These are phyloP conservation scores for Pantherophis alleghaniensis DNA, from an alignment of 2,797 vertebrate species.

Conservation along the genomic window DNA sequence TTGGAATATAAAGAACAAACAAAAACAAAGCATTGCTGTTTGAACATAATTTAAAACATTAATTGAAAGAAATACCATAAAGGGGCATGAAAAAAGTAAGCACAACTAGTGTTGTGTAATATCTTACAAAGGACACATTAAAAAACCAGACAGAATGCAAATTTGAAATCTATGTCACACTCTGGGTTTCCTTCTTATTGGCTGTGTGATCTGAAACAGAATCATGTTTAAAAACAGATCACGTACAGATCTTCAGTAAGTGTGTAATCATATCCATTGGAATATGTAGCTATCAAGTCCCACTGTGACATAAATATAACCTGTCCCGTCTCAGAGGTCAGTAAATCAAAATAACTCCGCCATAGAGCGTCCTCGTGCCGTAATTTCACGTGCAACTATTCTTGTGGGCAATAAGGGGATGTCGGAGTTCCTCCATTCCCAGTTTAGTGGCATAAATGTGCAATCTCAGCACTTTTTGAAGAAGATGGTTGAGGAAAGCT, in stretches of 20 bases:
- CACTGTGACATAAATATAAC: constrained; percentile 4
- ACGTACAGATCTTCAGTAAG: constrained; percentile 10
- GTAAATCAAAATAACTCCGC: constrained; percentile 25
- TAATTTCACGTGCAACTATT: background rate
- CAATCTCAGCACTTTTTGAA: background rate
- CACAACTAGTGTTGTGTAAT: background rate
- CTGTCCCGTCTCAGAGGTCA: constrained; percentile 17
- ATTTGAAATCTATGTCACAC: background rate
- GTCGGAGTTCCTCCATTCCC: background rate
- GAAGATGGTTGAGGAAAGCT: background rate
- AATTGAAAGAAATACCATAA: background rate
- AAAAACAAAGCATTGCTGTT: too few relatives aligned
- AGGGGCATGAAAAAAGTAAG: background rate
- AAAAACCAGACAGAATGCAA: background rate
- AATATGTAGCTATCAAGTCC: constrained; percentile 23
- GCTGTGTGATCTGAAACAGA: constrained; percentile 19
- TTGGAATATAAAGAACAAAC: background rate
- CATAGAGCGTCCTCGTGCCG: background rate
- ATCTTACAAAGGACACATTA: background rate
- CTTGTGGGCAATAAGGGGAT: background rate
- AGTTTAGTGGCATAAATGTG: background rate
- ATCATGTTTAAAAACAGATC: constrained; percentile 32
- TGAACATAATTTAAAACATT: background rate
- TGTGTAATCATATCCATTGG: constrained; percentile 10
- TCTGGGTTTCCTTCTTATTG: background rate